These are phyloP conservation scores for Drosophila aff. DNA, from an alignment of 1,140 invertebrate species.

Conservation along the genomic window DNA sequence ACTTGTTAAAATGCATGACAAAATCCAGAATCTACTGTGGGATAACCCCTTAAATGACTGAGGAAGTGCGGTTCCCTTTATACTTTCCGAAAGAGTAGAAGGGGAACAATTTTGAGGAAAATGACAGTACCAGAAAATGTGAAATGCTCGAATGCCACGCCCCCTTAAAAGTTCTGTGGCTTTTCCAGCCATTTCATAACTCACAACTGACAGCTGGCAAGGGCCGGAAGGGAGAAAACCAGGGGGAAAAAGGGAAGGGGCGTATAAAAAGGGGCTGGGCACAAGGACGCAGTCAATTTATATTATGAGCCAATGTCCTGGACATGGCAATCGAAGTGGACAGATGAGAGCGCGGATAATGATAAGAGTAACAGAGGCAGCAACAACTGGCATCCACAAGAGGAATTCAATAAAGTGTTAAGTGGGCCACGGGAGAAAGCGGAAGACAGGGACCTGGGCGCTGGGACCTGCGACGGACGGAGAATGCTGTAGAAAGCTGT, in stretches of 20 bases:
- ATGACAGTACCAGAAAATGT: constrained; percentile 12
- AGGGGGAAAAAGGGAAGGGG: not conserved
- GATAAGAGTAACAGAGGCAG: constrained; percentile 28
- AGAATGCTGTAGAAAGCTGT: not conserved
- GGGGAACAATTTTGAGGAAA: not conserved
- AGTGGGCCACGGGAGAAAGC: constrained; percentile 19
- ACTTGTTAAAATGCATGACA: not conserved
- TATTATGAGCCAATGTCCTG: constrained; percentile 57
- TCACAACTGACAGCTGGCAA: constrained; percentile 55
- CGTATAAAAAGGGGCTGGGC: too few species aligned
- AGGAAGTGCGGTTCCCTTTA: not conserved
- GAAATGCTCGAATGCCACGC: constrained; percentile 11
- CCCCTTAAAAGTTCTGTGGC: constrained; percentile 14
- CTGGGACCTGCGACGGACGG: not conserved
- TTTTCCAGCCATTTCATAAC: constrained; percentile 61
- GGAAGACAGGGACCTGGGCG: not conserved
- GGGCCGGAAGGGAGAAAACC: not conserved
- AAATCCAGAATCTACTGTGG: not conserved
- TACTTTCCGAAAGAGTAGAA: not conserved
- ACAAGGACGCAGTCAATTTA: constrained; percentile 56
- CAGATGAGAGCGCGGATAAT: constrained; percentile 55
- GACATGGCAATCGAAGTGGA: constrained; percentile 54
- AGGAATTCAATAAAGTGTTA: constrained; percentile 74
- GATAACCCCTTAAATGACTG: not conserved
- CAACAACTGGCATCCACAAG: constrained; percentile 26